Evolutionary conservation across 2,888 invertebrate species (phyloP).

Genomic region (Lasioglossum calceatum): DNA sequence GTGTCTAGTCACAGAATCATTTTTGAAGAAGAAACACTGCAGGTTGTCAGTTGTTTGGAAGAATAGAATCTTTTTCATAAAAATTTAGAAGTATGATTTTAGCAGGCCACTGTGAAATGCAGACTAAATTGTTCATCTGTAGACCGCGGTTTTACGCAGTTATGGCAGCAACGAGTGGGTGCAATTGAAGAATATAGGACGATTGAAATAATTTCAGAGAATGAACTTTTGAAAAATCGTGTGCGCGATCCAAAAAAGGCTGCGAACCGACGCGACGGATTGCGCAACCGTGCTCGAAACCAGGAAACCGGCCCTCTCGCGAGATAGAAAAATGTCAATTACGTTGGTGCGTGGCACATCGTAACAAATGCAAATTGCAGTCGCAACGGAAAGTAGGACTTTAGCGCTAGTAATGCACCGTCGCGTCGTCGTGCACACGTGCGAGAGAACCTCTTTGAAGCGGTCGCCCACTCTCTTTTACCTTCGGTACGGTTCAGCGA

Average conservation of each 20-base stretch:
- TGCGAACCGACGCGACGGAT: neutral
- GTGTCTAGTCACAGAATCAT: neutral
- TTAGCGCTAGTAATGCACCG: slow-evolving; percentile 48
- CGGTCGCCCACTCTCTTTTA: slow-evolving; percentile 64
- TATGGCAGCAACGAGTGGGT: neutral
- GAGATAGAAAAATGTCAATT: slow-evolving; percentile 58
- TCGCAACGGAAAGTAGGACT: slow-evolving; percentile 70
- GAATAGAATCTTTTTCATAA: neutral
- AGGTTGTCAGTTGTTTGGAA: neutral
- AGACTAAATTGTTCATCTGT: neutral
- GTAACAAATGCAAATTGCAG: slow-evolving; percentile 70
- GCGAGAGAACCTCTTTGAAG: slow-evolving; percentile 55
- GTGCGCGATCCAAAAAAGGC: neutral
- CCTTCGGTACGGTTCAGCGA: slow-evolving; percentile 52
- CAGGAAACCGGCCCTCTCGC: slow-evolving; percentile 19
- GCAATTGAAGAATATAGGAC: neutral
- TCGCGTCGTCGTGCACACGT: slow-evolving; percentile 64
- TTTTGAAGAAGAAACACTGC: too few relatives aligned
- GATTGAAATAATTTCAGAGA: neutral
- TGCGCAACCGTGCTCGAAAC: neutral
- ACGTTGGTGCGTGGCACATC: slow-evolving; percentile 57
- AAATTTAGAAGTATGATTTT: neutral
- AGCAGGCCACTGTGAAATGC: too few relatives aligned
- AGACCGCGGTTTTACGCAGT: too few relatives aligned
- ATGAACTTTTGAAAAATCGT: neutral